These are phyloP conservation scores for Cephalopholis sonnerati DNA, from an alignment of 2,113 vertebrate species.

Conservation along the genomic window DNA sequence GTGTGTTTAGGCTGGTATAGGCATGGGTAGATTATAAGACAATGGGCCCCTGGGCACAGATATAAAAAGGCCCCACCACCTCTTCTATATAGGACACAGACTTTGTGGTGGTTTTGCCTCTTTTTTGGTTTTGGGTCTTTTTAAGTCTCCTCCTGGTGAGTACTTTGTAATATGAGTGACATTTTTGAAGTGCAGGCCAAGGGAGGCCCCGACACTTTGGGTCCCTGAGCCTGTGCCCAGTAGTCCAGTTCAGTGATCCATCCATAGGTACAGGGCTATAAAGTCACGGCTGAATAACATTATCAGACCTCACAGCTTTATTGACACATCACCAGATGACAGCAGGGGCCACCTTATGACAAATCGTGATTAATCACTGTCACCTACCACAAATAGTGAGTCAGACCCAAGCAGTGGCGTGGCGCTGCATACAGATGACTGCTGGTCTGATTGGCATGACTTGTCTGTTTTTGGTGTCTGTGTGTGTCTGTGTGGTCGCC, in stretches of 20 bases:
- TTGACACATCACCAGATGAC: conserved; percentile 55
- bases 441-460: conserved; percentile 6
- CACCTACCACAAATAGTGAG: conserved; percentile 52
- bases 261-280: background rate
- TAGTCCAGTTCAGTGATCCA: no score
- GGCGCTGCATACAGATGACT: conserved; percentile 32
- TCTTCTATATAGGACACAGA: no score
- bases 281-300: conserved; percentile 37
- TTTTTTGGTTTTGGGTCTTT: no score
- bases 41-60: no score
- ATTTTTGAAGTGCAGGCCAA: no score
- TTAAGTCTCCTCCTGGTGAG: no score
- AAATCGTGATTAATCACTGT: conserved; percentile 54
- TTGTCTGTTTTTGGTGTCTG: background rate
- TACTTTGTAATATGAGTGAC: no score
- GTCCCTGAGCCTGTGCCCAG: no score
- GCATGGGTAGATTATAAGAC: no score
- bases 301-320: conserved; percentile 67
- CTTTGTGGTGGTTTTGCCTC: no score
- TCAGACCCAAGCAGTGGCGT: conserved; percentile 35
- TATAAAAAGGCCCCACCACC: no score
- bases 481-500: conserved; percentile 35
- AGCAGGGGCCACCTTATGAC: conserved; percentile 47
- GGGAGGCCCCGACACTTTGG: no score
- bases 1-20: background rate